Evolutionary conservation across 30 jellyfish, hydroid and myxozoan species (phyloP), one percentile per base, ranked within the genome.

Genomic region (Calvadosia cruxmelitensis): DNA sequence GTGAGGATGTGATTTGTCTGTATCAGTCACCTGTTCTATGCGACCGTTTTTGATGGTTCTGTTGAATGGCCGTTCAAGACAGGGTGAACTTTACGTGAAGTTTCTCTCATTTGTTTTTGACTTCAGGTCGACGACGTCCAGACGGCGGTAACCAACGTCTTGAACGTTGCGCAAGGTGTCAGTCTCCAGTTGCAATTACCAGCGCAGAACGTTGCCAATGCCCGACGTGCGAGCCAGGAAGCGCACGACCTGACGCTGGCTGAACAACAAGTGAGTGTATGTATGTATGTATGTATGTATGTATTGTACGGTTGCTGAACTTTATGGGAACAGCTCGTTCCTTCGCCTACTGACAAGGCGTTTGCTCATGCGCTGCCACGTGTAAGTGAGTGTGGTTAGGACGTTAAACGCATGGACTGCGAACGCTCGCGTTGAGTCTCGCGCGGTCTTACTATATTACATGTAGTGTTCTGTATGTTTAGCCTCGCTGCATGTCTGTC

Each of bases 101-200:
- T n/a, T n/a, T n/a, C n/a, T 23, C 24, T 20, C 29, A 20, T 57
- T 5, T 20, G 5, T 33, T 10, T 48, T 29, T 33, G 25, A 7
- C 34, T 49, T 10, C 27, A 86, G 96, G 82, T 86, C 23, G 78
- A 76, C 53, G 36, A 51, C 0, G 96, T 75, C 15, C 64, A 42
- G 24, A 49, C 88, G 25, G 31, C 81, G 13, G 93, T 69, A 3
- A 72, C 77, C 31, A 5, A 78, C 15, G 87, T 91, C 1, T 66
- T 69, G 25, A 68, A 74, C 35, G 63, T 71, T 1, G 79, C 94
- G 0, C 34, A 74, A 12, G 32, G 71, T 31, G 74, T 71, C 31
- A 66, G 90, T 77, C 64, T 33, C 27, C 87, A 75, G 67, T 31
- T 86, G 0, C 32, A 48, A 62, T 81, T 81, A n/a, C 66, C 93